Conservation (phyloP, 2,797 vertebrate species). For the Dryobates pubescens region DNA sequence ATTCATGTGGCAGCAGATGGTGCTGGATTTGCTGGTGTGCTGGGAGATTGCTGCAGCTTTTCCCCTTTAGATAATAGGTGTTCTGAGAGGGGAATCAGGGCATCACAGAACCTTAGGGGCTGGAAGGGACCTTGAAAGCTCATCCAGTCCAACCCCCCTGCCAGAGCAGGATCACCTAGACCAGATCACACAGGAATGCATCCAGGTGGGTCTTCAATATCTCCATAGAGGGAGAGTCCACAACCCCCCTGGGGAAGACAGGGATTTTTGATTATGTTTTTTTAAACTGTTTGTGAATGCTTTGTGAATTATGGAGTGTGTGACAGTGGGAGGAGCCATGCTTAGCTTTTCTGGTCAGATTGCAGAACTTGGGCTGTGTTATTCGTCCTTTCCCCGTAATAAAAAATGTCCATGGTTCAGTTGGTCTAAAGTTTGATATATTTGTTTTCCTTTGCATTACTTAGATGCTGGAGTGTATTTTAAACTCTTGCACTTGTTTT, state of each 20-base stretch:
- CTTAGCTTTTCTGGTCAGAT: neutral
- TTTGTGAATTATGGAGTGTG: neutral
- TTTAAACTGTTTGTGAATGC: neutral
- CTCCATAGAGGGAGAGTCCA: too few relatives aligned
- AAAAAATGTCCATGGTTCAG: neutral
- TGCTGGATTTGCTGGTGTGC: neutral
- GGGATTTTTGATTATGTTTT: neutral
- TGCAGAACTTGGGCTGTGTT: neutral
- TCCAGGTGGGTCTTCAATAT: too few relatives aligned
- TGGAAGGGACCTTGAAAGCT: too few relatives aligned
- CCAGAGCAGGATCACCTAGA: too few relatives aligned
- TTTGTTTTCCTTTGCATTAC: conserved; percentile 2
- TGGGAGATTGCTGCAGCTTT: neutral
- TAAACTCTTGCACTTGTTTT: neutral
- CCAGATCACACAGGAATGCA: too few relatives aligned
- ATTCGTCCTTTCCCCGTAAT: neutral
- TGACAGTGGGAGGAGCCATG: neutral
- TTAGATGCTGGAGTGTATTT: neutral
- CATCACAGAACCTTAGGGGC: too few relatives aligned
- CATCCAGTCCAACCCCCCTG: too few relatives aligned
- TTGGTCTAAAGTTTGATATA: neutral
- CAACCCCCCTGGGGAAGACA: neutral
- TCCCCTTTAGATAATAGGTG: neutral
- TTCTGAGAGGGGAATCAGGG: neutral
- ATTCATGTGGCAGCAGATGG: neutral